phyloP scores from a whole-genome alignment of 2,797 vertebrate genomes.

The Prunella strophiata region DNA sequence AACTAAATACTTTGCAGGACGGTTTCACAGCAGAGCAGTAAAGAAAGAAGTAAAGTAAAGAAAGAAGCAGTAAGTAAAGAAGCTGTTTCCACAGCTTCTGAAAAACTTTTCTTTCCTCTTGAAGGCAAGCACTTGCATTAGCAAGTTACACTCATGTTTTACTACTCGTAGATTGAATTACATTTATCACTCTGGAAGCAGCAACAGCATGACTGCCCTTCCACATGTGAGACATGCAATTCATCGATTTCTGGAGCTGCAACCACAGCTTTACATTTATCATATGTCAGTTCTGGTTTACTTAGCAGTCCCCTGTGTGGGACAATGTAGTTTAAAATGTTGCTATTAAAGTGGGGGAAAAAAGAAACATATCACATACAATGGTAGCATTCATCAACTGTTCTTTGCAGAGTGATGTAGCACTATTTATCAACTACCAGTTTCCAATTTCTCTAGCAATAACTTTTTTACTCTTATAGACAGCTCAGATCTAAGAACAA shows the following conservation, averaged over 20 bases:
- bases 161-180: conserved; percentile 59
- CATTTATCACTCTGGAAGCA: conserved; percentile 67
- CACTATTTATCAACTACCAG: conserved; percentile 33
- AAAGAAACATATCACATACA: conserved; percentile 35
- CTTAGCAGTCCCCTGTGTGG: conserved; percentile 37
- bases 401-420: background rate
- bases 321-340: conserved; percentile 44
- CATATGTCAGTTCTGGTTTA: conserved; percentile 72
- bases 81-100: background rate
- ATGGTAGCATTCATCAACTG: conserved; percentile 21
- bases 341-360: background rate
- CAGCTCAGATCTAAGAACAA: background rate
- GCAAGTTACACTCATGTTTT: conserved; percentile 42
- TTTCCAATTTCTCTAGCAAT: conserved; percentile 29
- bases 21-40: background rate
- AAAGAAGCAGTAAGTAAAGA: too few species aligned
- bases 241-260: conserved; percentile 64
- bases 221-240: conserved; percentile 63
- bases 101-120: conserved; percentile 17
- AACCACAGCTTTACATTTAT: conserved; percentile 66
- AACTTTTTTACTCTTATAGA: background rate
- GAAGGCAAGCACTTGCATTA: conserved; percentile 1
- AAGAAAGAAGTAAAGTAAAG: too few species aligned
- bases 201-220: conserved; percentile 58
- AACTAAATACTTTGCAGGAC: conserved; percentile 17